Conservation (phyloP, 2,888 invertebrate species). For the Patella depressa region DNA sequence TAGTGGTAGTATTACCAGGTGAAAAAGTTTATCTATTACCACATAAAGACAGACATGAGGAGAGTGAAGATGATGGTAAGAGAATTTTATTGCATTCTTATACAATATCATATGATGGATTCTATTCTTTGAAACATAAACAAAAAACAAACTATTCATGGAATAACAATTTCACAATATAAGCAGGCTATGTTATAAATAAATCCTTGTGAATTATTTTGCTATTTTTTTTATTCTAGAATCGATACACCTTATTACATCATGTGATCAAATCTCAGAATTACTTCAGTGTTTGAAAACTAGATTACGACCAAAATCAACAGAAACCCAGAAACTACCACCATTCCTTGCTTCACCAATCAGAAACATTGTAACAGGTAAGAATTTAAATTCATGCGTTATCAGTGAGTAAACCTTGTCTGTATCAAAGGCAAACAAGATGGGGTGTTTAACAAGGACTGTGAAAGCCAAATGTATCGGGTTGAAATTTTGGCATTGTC, state of each 20-base stretch:
- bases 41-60: conserved; percentile 37
- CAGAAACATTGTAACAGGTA: conserved; percentile 66
- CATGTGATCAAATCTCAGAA: conserved; percentile 70
- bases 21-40: conserved; percentile 46
- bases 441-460: too few species aligned
- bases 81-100: too few species aligned
- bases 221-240: conserved; percentile 39
- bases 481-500: too few species aligned
- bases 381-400: too few species aligned
- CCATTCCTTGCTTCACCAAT: conserved; percentile 60
- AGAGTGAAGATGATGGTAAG: conserved; percentile 29
- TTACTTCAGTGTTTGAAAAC: conserved; percentile 66
- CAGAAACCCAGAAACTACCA: conserved; percentile 49
- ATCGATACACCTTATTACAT: conserved; percentile 48
- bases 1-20: conserved; percentile 60
- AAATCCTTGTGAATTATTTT: background rate
- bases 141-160: too few species aligned
- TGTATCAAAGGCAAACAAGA: too few species aligned
- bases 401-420: too few species aligned
- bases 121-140: too few species aligned
- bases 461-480: too few species aligned
- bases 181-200: too few species aligned
- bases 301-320: conserved; percentile 41
- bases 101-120: too few species aligned
- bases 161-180: too few species aligned